A percentile compares a stretch with the other conserved stretches of the same genome.
These are phyloP conservation scores for Brachionus sp. DNA, from an alignment of 1,140 invertebrate species.

Conservation along the genomic window DNA sequence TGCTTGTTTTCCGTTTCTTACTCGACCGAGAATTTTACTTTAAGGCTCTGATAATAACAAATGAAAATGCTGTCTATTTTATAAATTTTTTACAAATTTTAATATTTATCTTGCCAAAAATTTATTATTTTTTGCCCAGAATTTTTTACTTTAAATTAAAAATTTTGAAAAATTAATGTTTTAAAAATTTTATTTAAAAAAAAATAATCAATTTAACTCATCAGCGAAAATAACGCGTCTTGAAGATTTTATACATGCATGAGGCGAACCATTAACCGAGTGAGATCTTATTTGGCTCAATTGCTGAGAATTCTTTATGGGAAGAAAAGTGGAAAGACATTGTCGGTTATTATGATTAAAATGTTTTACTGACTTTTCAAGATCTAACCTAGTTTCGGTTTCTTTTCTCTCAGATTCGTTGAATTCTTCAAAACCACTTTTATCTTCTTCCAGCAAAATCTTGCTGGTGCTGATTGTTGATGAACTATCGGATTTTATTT, in stretches of 20 bases:
- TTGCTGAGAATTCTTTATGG: not conserved
- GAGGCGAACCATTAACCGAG: not conserved
- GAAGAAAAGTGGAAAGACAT: not conserved
- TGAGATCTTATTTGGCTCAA: not conserved
- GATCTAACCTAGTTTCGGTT: not conserved
- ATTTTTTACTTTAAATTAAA: too few relatives aligned
- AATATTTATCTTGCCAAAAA: too few relatives aligned
- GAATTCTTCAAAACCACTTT: not conserved
- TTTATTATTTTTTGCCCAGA: too few relatives aligned
- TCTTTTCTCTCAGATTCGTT: not conserved
- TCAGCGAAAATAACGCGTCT: slow-evolving; percentile 1
- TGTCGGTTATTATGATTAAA: not conserved
- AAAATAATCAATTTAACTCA: not conserved
- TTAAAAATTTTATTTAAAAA: not conserved
- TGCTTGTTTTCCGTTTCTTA: too few relatives aligned
- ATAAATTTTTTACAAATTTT: too few relatives aligned
- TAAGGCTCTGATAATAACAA: too few relatives aligned
- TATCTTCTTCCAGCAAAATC: not conserved
- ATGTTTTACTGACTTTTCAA: not conserved
- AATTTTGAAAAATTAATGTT: not conserved
- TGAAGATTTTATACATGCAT: not conserved
- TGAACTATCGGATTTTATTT: not conserved
- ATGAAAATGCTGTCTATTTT: too few relatives aligned
- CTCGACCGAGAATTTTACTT: too few relatives aligned
- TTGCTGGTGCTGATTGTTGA: too few relatives aligned